Evolutionary conservation across 2,797 vertebrate genomes (phyloP), one percentile per base, ranked within the genome.

Genomic region (Xyrichtys novacula): DNA sequence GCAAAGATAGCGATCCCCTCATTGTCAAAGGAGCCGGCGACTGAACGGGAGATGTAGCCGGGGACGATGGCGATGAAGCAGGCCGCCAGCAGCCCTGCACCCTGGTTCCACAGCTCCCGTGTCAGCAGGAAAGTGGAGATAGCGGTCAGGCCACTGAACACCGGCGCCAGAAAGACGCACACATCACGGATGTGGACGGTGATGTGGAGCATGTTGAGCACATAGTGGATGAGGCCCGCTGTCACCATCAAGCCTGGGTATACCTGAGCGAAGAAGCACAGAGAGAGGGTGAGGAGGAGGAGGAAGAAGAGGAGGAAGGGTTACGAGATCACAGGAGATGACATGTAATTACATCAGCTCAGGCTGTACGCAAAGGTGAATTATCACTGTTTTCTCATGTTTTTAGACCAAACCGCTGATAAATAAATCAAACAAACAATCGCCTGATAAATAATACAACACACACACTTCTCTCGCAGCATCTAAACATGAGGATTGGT

Each of bases 1-100:
- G 97, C 97, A 88, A 99, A 99, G 94, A 99, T 99, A 88, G 97
- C 97, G 65, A 99, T 98, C 92, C 97, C 97, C 93, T 99, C 97
- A 48, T 99, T 99, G 93, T 99, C 97, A 71, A 98, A 99, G 7
- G 97, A 99, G 79, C 97, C 97, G 2, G 97, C 97, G 47, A 99
- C 97, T 0, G 97, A 99, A 85, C 97, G 96, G 65, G 97, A 99
- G 93, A 98, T 99, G 80, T 99, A 98, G 64, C 97, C 97, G 16
- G 97, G 97, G 48, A 98, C 97, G 83, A 99, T 98, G 85, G 97
- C 97, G 53, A 98, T 99, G 86, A 99, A 99, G 91, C 97, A 99
- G 88, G 97, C 97, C 53, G 97, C 97, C 92, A 98, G 91, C 81
- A 99, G 96, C 60, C 97, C 97, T 3, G 97, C 97, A 53, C 97